Conservation (phyloP, 92 coral and sea anemone genomes). For the Desmophyllum pertusum region DNA sequence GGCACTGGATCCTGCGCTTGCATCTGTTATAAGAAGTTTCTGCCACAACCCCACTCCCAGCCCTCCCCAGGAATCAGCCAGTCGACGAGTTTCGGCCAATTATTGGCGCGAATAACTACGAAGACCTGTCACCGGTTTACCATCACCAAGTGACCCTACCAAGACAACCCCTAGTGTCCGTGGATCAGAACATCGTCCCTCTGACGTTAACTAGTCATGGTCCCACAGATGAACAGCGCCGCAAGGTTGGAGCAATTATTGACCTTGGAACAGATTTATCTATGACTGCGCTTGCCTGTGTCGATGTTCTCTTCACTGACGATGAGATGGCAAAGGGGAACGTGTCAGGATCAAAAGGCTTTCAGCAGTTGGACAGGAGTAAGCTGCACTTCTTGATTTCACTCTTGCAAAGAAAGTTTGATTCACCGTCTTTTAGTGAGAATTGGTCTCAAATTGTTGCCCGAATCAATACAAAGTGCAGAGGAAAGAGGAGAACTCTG, state of each 20-base stretch:
- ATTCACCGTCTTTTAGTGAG: slow-evolving; percentile 33
- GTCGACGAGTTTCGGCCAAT: not conserved
- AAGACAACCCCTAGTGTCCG: slow-evolving; percentile 6
- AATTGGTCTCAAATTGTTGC: slow-evolving; percentile 31
- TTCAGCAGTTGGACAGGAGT: slow-evolving; percentile 38
- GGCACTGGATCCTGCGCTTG: no score
- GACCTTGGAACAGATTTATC: slow-evolving; percentile 11
- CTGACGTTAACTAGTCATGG: not conserved
- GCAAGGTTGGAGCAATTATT: slow-evolving; percentile 14
- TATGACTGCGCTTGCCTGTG: slow-evolving; percentile 38
- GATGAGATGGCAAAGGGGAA: no score
- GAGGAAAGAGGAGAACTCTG: slow-evolving; percentile 52
- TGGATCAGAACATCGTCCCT: slow-evolving; percentile 6
- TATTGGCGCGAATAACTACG: not conserved
- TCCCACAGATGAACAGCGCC: no score
- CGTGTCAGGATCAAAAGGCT: slow-evolving; percentile 54
- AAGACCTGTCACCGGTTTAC: slow-evolving; percentile 6
- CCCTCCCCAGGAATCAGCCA: slow-evolving; percentile 2
- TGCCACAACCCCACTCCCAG: not conserved
- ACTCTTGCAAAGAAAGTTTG: no score
- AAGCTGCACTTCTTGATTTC: slow-evolving; percentile 43
- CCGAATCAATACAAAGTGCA: slow-evolving; percentile 44
- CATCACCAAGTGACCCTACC: slow-evolving; percentile 5
- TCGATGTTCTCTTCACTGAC: slow-evolving; percentile 57
- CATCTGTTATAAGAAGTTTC: slow-evolving; percentile 11